Evolutionary conservation across 2,113 vertebrate genomes (phyloP).

Genomic region (Calyptomena viridis): DNA sequence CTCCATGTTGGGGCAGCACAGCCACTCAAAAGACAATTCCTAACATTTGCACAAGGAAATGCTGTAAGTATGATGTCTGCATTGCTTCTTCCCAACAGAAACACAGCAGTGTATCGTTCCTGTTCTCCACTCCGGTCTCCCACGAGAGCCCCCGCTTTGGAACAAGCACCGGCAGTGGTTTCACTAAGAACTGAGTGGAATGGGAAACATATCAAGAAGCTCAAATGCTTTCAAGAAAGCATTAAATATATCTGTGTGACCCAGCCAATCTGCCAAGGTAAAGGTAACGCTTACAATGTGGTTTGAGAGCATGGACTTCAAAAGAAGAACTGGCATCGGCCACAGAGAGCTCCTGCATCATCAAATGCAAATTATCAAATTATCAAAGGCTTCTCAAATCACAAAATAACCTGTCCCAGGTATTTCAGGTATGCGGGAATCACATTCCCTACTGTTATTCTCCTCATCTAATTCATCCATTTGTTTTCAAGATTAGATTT

Average conservation of each 20-base stretch:
- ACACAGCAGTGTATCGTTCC: not conserved
- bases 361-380: too few species aligned
- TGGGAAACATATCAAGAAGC: not conserved
- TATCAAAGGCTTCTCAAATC: not conserved
- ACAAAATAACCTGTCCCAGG: not conserved
- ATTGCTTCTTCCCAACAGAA: not conserved
- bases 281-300: not conserved
- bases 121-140: not conserved
- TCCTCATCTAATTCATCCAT: not conserved
- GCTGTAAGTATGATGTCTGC: not conserved
- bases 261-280: slow-evolving; percentile 23
- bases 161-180: slow-evolving; percentile 22
- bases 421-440: not conserved
- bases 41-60: not conserved
- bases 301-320: not conserved
- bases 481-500: not conserved
- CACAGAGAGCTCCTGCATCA: not conserved
- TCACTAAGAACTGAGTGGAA: slow-evolving; percentile 9
- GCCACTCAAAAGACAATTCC: not conserved
- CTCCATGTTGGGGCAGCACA: not conserved
- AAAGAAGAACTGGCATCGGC: not conserved
- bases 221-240: slow-evolving; percentile 46
- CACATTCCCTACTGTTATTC: not conserved
- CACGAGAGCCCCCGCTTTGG: not conserved
- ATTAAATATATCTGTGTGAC: slow-evolving; percentile 1